Percentiles rank a stretch among this genome's conserved stretches.
These are phyloP conservation scores for Meghimatium bilineatum DNA, from an alignment of 2,888 invertebrate genomes.

Conservation along the genomic window DNA sequence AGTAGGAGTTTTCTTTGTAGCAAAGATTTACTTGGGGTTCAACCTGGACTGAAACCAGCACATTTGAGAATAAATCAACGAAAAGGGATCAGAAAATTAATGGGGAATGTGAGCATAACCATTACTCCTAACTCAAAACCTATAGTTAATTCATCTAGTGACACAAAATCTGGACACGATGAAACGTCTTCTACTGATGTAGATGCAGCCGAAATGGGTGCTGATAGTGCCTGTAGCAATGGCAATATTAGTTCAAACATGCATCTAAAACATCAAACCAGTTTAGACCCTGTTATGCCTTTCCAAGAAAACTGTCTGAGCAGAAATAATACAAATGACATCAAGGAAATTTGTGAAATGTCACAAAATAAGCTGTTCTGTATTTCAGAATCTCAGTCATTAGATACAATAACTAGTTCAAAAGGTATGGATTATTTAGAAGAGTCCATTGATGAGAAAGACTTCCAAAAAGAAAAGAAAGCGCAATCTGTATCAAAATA, in stretches of 20 bases:
- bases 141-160: background rate
- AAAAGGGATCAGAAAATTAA: constrained; percentile 33
- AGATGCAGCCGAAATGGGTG: background rate
- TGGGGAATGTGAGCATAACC: constrained; percentile 37
- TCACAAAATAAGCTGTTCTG: background rate
- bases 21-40: constrained; percentile 51
- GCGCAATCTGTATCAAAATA: too few species aligned
- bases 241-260: background rate
- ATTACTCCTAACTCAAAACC: constrained; percentile 10
- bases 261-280: background rate
- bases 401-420: background rate
- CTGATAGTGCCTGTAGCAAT: background rate
- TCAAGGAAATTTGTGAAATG: background rate
- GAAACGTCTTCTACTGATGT: background rate
- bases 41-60: constrained; percentile 59
- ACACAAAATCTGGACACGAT: background rate
- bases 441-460: background rate
- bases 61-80: constrained; percentile 37
- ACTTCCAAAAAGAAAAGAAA: too few species aligned
- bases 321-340: background rate
- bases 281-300: background rate
- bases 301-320: background rate
- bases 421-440: background rate
- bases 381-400: constrained; percentile 27
- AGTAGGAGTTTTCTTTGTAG: constrained; percentile 63